Conservation (phyloP, 64 coral and sea anemone species). For the Acropora tenuis region DNA sequence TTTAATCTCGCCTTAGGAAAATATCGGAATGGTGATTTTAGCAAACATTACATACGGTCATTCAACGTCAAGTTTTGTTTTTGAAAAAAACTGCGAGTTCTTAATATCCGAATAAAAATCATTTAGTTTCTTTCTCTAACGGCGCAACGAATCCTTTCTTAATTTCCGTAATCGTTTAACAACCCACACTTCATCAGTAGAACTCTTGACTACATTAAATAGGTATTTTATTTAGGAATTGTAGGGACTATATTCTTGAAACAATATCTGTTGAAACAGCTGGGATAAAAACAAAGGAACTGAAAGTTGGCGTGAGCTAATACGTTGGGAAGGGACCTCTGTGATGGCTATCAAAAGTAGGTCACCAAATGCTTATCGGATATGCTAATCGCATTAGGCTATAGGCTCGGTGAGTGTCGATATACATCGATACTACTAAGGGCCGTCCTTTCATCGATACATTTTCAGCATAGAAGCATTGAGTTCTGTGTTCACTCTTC, state of each 20-base stretch:
- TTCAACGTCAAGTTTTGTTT: not conserved
- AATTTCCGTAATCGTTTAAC: not conserved
- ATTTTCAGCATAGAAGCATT: not conserved
- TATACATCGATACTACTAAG: not conserved
- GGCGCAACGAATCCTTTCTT: not conserved
- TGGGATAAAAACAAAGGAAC: not conserved
- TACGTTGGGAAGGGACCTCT: not conserved
- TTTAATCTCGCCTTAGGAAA: not conserved
- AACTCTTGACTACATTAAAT: not conserved
- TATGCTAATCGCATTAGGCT: not conserved
- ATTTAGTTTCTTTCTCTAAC: slow-evolving; percentile 11
- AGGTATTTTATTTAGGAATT: not conserved
- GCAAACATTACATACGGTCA: not conserved
- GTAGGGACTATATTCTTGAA: no score
- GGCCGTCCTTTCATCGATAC: not conserved
- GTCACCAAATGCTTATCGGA: not conserved
- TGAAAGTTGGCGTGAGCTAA: not conserved
- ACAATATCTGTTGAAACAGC: not conserved
- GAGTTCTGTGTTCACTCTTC: not conserved
- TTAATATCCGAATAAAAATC: not conserved
- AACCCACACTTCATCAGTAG: not conserved
- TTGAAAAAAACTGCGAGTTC: not conserved
- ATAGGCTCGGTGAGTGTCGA: not conserved
- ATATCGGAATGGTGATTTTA: not conserved
- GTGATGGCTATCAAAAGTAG: not conserved